Conservation (phyloP, 1,140 invertebrate genomes). For the Nasonia giraulti region DNA sequence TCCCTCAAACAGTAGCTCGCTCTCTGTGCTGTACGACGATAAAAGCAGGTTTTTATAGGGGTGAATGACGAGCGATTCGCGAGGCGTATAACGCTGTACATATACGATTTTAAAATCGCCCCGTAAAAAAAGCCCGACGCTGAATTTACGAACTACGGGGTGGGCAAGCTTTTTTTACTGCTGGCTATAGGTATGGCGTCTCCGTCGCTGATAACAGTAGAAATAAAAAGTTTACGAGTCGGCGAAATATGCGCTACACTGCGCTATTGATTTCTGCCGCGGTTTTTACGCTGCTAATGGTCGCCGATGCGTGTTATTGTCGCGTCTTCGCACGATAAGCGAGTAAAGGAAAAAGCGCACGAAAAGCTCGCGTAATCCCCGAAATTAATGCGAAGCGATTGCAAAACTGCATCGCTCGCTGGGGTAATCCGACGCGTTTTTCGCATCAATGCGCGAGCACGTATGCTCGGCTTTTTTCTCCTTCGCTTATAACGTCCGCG, state of each 20-base stretch:
- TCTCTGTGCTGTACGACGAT: background rate
- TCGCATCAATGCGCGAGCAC: too few species aligned
- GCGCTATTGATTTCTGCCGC: background rate
- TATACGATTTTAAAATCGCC: background rate
- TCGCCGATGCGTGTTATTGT: background rate
- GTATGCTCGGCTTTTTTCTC: background rate
- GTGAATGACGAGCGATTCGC: background rate
- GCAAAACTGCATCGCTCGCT: background rate
- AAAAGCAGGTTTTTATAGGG: background rate
- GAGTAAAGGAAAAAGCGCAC: too few species aligned
- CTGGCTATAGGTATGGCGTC: too few species aligned
- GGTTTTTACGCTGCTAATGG: background rate
- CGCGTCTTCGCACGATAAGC: background rate
- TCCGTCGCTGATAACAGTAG: conserved; percentile 1
- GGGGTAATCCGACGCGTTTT: too few species aligned
- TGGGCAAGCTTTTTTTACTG: background rate
- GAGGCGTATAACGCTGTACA: background rate
- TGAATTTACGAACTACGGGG: background rate
- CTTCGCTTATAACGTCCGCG: background rate
- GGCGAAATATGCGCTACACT: background rate
- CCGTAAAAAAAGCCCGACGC: background rate
- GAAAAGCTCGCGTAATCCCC: too few species aligned
- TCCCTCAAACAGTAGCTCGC: background rate
- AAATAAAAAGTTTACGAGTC: conserved; percentile 21
- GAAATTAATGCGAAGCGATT: background rate